These are phyloP conservation scores for Danio aesculapii DNA, from an alignment of 2,797 vertebrate genomes.

Conservation along the genomic window DNA sequence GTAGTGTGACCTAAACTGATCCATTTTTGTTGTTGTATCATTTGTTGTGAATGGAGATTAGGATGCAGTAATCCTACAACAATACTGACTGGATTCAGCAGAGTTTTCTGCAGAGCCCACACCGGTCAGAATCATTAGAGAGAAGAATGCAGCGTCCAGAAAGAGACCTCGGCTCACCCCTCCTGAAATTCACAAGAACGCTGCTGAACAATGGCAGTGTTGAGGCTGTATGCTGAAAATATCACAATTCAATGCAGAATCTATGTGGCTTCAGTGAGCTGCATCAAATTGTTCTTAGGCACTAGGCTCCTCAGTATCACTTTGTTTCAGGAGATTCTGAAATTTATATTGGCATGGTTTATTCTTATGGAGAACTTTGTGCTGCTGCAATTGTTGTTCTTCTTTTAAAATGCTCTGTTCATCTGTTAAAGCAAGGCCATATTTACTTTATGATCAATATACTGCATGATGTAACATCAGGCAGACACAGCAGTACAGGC, in stretches of 20 bases:
- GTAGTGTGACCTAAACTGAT: too few species aligned
- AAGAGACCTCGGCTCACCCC: slow-evolving; percentile 61
- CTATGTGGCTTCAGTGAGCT: background rate
- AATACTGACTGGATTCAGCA: slow-evolving; percentile 58
- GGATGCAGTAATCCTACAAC: background rate
- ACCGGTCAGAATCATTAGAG: slow-evolving; percentile 22
- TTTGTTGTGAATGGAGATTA: background rate
- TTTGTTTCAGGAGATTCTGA: background rate
- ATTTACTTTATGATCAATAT: background rate
- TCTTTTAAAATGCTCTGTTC: background rate
- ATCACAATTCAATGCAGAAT: background rate
- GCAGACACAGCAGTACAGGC: background rate
- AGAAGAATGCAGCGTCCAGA: slow-evolving; percentile 55
- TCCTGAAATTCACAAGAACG: slow-evolving; percentile 47
- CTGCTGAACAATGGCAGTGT: slow-evolving; percentile 10
- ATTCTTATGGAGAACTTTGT: background rate
- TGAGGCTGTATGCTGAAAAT: slow-evolving; percentile 4
- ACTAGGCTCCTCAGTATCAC: background rate
- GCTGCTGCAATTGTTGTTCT: background rate
- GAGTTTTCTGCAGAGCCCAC: slow-evolving; percentile 62
- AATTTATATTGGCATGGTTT: background rate
- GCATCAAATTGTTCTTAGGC: background rate
- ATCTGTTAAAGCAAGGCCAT: background rate
- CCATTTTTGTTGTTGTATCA: background rate
- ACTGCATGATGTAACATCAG: background rate